Evolutionary conservation across 2,888 invertebrate species (phyloP), one percentile per base, ranked within the genome.

Genomic region (Hirtodrosophila histrioides): DNA sequence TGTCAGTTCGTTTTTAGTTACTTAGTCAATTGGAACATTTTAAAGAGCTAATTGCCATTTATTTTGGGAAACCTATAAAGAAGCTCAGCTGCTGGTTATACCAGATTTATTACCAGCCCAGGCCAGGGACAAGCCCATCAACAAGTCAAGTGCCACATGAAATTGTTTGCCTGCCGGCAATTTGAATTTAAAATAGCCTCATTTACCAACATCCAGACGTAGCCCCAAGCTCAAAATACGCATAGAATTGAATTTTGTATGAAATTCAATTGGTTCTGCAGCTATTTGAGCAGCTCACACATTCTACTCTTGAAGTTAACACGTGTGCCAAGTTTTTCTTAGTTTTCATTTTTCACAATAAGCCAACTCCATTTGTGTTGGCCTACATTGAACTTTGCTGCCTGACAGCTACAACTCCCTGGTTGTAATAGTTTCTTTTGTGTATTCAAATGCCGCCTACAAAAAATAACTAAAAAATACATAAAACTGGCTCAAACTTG

Each of bases 351-450:
- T 44, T 7, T 29, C 12, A 37, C 44, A 31, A 8, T 33, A 37
- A 37, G 27, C 40, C 43, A 39, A 58, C 51, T 65, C 43, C 35
- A 46, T 69, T 69, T 54, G 41, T 40, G 23, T 27, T 78, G 55
- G 55, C 65, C 65, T 43, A 63, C 53, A 72, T 75, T 58, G 63
- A 67, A 66, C 56, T 66, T 43, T 65, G 63, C 17, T 45, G 40
- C 44, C 49, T 56, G 43, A 48, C 51, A 49, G 51, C 44, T 43
- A 11, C 12, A 23, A 12, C 33, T 33, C 31, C 24, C 3, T 45
- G 5, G 43, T 48, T 40, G 64, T 23, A 53, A 64, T 62, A 44
- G 48, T 48, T 64, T 57, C 43, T 43, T 48, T 48, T 64, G 51
- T 70, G 46, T 73, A 70, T 53, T 61, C 70, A 75, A 66, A 69